Evolutionary conservation across 2,113 vertebrate genomes (phyloP).

Genomic region (Odontesthes bonariensis): DNA sequence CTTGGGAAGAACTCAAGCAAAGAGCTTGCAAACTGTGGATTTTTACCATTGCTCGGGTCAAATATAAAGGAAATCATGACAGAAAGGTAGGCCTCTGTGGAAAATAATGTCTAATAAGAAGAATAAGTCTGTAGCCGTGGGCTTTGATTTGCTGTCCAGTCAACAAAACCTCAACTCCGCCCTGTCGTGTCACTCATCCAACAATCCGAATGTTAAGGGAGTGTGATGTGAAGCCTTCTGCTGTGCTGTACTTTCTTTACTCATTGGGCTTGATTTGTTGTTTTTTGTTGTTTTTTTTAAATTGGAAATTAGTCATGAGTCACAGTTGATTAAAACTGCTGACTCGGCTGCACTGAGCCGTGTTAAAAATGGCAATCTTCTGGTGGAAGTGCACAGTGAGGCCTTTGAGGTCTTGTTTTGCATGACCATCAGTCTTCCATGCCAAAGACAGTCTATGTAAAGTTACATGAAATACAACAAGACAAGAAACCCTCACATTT

Average conservation of each 20-base stretch:
- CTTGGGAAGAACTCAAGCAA: slow-evolving; percentile 32
- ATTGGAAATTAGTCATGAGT: slow-evolving; percentile 12
- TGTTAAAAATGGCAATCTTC: too few species aligned
- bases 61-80: neutral
- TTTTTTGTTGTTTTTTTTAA: slow-evolving; percentile 8
- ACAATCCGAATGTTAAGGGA: neutral
- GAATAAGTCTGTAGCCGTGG: too few species aligned
- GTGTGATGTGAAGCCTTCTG: neutral
- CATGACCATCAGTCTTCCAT: too few species aligned
- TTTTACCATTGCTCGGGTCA: slow-evolving; percentile 4
- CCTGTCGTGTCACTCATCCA: neutral
- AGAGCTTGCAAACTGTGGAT: slow-evolving; percentile 7
- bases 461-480: neutral
- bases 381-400: neutral
- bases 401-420: neutral
- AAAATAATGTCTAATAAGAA: neutral
- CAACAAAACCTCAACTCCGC: neutral
- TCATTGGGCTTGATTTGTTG: too few species aligned
- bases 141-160: neutral
- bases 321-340: slow-evolving; percentile 32
- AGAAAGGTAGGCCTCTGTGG: slow-evolving; percentile 29
- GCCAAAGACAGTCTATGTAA: neutral
- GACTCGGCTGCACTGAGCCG: slow-evolving; percentile 37
- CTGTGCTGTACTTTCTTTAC: neutral
- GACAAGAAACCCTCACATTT: neutral